Conservation (phyloP, 2,888 invertebrate genomes). For the Mermis nigrescens region DNA sequence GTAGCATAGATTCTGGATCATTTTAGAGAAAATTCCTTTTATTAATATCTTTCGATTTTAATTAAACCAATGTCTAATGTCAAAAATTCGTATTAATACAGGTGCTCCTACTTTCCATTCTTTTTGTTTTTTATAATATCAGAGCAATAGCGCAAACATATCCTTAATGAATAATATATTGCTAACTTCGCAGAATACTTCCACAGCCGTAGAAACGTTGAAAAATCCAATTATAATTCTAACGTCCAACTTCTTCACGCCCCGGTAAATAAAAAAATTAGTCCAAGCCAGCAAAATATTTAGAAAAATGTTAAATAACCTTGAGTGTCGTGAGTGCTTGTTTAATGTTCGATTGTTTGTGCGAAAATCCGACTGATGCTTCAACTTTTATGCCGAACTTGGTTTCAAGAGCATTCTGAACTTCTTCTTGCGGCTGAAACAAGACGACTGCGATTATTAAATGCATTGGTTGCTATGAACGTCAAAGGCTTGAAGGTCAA, state of each 20-base stretch:
- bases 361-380: neutral
- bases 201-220: constrained; percentile 74
- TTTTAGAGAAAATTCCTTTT: too few species aligned
- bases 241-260: constrained; percentile 55
- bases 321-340: neutral
- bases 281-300: neutral
- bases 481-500: too few species aligned
- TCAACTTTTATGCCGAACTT: neutral
- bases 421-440: neutral
- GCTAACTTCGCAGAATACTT: constrained; percentile 30
- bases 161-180: too few species aligned
- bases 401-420: constrained; percentile 1
- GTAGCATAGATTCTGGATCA: too few species aligned
- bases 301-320: neutral
- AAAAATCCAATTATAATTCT: constrained; percentile 88
- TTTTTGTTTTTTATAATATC: too few species aligned
- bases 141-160: too few species aligned
- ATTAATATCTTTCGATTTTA: too few species aligned
- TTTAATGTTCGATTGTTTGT: neutral
- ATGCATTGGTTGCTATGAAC: too few species aligned
- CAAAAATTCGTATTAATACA: too few species aligned
- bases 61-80: too few species aligned
- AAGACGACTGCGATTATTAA: neutral
- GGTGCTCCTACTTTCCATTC: too few species aligned
- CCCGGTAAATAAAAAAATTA: neutral